phyloP scores from a whole-genome alignment of 2,113 vertebrate genomes.

The Antigone vipio region DNA sequence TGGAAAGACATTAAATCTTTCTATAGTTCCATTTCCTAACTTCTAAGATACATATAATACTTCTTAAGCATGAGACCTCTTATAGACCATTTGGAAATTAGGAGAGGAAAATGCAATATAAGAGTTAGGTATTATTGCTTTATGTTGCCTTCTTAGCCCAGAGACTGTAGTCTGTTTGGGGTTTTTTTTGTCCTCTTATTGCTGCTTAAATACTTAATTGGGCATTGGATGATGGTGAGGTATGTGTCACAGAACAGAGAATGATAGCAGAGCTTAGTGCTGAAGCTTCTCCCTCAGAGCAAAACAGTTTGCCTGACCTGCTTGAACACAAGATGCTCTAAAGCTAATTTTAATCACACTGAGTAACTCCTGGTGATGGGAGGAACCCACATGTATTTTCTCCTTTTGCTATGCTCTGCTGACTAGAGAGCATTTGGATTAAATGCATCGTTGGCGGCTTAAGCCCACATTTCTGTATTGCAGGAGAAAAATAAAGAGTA shows the following conservation, averaged over 20 bases:
- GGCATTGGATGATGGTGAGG: neutral
- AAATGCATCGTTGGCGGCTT: neutral
- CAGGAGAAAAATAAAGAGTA: constrained; percentile 42
- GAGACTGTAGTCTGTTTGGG: neutral
- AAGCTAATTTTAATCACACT: neutral
- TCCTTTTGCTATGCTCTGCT: neutral
- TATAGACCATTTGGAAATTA: neutral
- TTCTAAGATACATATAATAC: neutral
- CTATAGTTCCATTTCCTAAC: neutral
- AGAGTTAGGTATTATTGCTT: neutral
- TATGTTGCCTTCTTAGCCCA: neutral
- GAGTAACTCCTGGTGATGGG: neutral
- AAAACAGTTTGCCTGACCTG: neutral
- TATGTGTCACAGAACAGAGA: neutral
- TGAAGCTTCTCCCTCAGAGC: neutral
- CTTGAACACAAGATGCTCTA: neutral
- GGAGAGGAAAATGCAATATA: neutral
- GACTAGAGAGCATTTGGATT: constrained; percentile 34
- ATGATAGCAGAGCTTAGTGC: neutral
- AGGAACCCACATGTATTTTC: neutral
- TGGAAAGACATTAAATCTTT: neutral
- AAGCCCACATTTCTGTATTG: constrained; percentile 49
- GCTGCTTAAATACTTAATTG: neutral
- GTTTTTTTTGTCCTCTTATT: neutral
- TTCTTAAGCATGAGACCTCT: neutral